Percentiles rank a stretch among this genome's conserved stretches.
Evolutionary conservation across 2,797 vertebrate genomes (phyloP).

Genomic region (Rachycentron canadum): DNA sequence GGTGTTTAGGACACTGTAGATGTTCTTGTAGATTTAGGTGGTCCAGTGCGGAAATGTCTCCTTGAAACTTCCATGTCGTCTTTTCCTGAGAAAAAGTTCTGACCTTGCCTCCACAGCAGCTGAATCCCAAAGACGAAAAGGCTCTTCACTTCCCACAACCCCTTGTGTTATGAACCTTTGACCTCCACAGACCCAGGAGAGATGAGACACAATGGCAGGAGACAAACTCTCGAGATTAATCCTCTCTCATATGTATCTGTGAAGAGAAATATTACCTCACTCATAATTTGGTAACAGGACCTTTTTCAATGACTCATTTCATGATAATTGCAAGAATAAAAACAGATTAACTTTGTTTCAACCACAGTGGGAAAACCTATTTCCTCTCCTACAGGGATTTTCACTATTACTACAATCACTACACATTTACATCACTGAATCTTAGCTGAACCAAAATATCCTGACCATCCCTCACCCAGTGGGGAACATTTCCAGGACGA

Average conservation of each 20-base stretch:
- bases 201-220: constrained; percentile 8
- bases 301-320: background rate
- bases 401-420: too few species aligned
- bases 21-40: background rate
- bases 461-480: constrained; percentile 2
- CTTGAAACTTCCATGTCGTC: constrained; percentile 25
- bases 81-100: constrained; percentile 72
- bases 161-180: constrained; percentile 41
- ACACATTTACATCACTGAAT: constrained; percentile 4
- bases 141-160: constrained; percentile 74
- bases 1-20: background rate
- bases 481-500: constrained; percentile 1
- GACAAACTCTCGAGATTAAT: background rate
- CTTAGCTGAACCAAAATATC: constrained; percentile 8
- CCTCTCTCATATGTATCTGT: background rate
- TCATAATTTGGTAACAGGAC: background rate
- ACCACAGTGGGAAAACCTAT: background rate
- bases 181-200: constrained; percentile 63
- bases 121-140: constrained; percentile 16
- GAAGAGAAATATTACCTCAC: background rate
- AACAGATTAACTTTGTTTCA: background rate
- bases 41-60: constrained; percentile 34
- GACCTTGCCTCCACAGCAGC: constrained; percentile 43
- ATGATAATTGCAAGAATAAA: background rate
- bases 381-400: constrained; percentile 6